These are phyloP conservation scores for Vultur gryphus DNA, from an alignment of 2,797 vertebrate species.

Conservation along the genomic window DNA sequence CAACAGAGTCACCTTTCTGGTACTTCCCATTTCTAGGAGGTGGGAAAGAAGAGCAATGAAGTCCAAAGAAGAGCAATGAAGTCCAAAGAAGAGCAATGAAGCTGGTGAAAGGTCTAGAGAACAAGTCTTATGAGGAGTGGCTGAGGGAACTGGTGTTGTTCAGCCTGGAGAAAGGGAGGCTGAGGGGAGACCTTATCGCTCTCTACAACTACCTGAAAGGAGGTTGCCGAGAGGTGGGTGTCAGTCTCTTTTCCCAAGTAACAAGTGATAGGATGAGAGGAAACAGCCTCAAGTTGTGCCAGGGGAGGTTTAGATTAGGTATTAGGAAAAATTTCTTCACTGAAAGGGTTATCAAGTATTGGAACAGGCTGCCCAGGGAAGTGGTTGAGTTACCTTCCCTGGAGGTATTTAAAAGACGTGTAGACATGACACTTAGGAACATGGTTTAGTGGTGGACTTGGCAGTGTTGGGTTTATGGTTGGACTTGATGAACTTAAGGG, in stretches of 20 bases:
- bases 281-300: not conserved
- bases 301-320: not conserved
- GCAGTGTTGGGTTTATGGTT: too few species aligned
- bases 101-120: not conserved
- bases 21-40: not conserved
- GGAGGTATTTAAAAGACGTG: not conserved
- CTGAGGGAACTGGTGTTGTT: not conserved
- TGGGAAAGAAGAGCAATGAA: not conserved
- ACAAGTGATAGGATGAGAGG: accelerated
- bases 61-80: not conserved
- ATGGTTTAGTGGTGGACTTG: not conserved
- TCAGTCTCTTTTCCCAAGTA: not conserved
- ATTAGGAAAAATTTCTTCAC: not conserved
- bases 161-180: not conserved
- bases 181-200: accelerated
- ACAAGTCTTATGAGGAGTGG: accelerated
- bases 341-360: accelerated
- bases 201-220: not conserved
- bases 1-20: not conserved
- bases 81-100: not conserved
- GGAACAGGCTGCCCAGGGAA: not conserved
- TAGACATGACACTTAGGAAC: accelerated
- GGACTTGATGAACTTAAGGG: too few species aligned
- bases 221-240: accelerated
- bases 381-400: not conserved